Evolutionary conservation across 2,797 vertebrate species (phyloP), one percentile per base, ranked within the genome.

Genomic region (Anniella stebbinsi): DNA sequence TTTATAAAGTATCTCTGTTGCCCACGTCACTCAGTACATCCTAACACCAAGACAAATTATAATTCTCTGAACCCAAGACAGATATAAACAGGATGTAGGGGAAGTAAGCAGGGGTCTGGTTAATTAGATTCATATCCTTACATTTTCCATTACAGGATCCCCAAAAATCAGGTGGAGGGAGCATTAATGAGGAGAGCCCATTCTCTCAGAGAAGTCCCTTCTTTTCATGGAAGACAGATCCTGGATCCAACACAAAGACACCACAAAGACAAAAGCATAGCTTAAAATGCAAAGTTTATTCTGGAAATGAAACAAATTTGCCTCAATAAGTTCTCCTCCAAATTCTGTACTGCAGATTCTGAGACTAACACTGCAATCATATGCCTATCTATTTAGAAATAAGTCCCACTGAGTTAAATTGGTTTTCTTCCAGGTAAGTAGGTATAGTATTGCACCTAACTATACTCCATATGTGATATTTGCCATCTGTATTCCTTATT

Each of bases 181-280:
- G 12, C 11, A 15, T 63, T 18, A 63, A 63, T 6, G 21, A 63
- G 60, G 60, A 63, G 60, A 25, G 21, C 13, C 54, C 60, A 18
- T 63, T 18, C 21, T 63, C 2, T 6, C 60, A 63, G 18, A 23
- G 60, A 63, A 7, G 18, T 63, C 18, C 60, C 23, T 63, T 63
- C 60, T 18, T 63, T 5, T 25, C 60, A 63, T 63, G 60, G 60
- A 63, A 63, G 60, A 23, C 60, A 57, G 54, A 63, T 63, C 23
- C 60, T 21, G 60, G 18, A 63, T 76, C 21, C 73, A 76, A 30
- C 30, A 78, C 5, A 48, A 25, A 28, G 91, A 93, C 80, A 88
- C 94, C 92, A 93, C 93, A 82, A 94, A 90, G 67, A n/a, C 54
- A 89, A 95, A 95, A 94, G 93, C 87, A 28, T 76, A 94, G 73